A percentile compares a stretch with the other conserved stretches of the same genome.
phyloP scores from a whole-genome alignment of 2,113 vertebrate genomes.

The Ptilorrhoa leucosticta region DNA sequence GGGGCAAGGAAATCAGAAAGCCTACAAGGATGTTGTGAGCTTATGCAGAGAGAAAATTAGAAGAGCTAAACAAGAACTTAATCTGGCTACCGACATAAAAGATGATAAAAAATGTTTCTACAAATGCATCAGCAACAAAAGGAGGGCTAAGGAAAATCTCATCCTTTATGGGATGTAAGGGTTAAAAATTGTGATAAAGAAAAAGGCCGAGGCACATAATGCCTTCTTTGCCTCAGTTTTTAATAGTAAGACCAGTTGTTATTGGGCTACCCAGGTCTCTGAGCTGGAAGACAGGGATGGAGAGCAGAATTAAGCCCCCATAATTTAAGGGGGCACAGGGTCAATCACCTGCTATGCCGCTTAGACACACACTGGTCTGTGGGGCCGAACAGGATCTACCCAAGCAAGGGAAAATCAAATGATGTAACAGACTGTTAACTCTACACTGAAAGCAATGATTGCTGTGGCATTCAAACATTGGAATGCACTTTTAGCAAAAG shows the following conservation, averaged over 20 bases:
- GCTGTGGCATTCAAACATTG: neutral
- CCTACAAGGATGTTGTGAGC: neutral
- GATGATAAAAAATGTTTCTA: neutral
- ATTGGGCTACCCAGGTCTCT: neutral
- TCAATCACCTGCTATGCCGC: neutral
- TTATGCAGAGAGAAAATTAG: neutral
- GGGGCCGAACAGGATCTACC: neutral
- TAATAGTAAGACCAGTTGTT: neutral
- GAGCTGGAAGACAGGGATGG: neutral
- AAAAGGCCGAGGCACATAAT: neutral
- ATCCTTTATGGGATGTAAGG: neutral
- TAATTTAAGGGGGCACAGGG: accelerated
- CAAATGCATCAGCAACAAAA: neutral
- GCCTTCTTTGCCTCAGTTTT: neutral
- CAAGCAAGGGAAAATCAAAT: neutral
- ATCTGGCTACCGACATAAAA: neutral
- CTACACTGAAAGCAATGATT: neutral
- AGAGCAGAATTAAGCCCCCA: neutral
- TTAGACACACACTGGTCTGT: neutral
- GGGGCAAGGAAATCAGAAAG: neutral
- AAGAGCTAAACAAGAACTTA: neutral
- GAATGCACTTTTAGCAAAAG: neutral
- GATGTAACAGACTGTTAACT: accelerated
- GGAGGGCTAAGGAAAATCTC: neutral
- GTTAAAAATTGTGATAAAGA: neutral